Evolutionary conservation across 2,888 invertebrate species (phyloP), one percentile per base, ranked within the genome.

Genomic region (Dioctria rufipes): DNA sequence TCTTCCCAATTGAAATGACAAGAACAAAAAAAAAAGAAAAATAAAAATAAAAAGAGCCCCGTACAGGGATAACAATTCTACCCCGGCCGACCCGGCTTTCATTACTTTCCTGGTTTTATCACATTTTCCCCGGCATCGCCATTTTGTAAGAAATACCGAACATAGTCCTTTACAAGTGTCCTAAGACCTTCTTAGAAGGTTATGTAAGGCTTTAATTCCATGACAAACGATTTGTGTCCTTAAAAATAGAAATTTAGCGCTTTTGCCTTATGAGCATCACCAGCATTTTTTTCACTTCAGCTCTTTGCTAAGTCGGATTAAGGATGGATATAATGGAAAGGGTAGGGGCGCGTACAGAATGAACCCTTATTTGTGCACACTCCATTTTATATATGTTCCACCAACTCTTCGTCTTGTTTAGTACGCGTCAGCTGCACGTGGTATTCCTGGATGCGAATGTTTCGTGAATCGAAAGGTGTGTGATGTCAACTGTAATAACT

Each of bases 351-450:
- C 8, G 43, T 37, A 1, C 25, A 25, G 43, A 43, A 66, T 66
- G 66, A 66, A 43, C 46, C 13, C 42, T 66, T 42, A 54, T 54
- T 40, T 13, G 60, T 75, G 43, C 58, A 43, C 75, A 75, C 75
- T 78, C 54, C 43, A 66, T 81, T 80, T 73, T 77, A 75, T 80
- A 75, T 60, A 66, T 9, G 65, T 40, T 37, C 42, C 40, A 8
- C 54, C 54, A n/a, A 8, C 6, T 4, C 54, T 4, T 11, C 43
- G 40, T 63, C 43, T 49, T 77, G 81, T 80, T 81, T 80, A 75
- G 79, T 73, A 69, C 43, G 77, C 75, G 80, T 81, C 81, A 81
- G 81, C 79, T 81, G 79, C 71, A 81, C 81, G 81, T 81, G 81
- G 66, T 81, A 71, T 73, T 79, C 67, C n/a, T 51, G 46, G 37